Conservation (phyloP, 1,140 invertebrate species). For the Manduca sexta region DNA sequence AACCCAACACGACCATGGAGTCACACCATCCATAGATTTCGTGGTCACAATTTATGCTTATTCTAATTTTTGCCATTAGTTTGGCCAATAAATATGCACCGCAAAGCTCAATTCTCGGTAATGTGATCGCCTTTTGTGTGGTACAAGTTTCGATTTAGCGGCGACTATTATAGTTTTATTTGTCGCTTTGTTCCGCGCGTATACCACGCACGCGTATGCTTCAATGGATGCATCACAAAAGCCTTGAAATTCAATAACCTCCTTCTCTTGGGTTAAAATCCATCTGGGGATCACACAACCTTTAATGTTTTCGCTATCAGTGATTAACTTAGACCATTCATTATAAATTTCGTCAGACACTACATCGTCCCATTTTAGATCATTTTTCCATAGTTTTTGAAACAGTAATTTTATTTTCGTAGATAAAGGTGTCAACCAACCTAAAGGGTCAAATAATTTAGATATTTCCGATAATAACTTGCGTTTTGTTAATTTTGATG, state of each 20-base stretch:
- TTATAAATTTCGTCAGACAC: conserved; percentile 3
- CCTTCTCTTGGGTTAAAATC: neutral
- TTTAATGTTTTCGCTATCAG: conserved; percentile 6
- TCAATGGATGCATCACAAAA: conserved; percentile 11
- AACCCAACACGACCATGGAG: conserved; percentile 14
- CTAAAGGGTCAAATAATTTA: neutral
- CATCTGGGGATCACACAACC: conserved; percentile 4
- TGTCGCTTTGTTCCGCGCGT: neutral
- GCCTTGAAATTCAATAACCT: conserved; percentile 8
- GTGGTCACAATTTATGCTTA: conserved; percentile 2
- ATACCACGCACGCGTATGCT: conserved; percentile 10
- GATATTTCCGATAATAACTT: conserved; percentile 3
- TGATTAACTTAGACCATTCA: conserved; percentile 8
- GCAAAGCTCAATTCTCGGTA: conserved; percentile 8
- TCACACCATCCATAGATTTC: conserved; percentile 11
- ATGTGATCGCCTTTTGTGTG: neutral
- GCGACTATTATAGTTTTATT: conserved; percentile 6
- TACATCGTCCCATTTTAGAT: conserved; percentile 6
- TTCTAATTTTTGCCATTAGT: conserved; percentile 7
- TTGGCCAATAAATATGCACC: conserved; percentile 12
- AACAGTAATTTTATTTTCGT: conserved; percentile 14
- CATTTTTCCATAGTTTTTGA: conserved; percentile 7
- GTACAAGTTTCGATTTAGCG: conserved; percentile 11
- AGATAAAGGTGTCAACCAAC: conserved; percentile 1
- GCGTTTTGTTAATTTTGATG: conserved; percentile 1